phyloP scores from a whole-genome alignment of 2,797 vertebrate genomes.

The Mycteria americana region DNA sequence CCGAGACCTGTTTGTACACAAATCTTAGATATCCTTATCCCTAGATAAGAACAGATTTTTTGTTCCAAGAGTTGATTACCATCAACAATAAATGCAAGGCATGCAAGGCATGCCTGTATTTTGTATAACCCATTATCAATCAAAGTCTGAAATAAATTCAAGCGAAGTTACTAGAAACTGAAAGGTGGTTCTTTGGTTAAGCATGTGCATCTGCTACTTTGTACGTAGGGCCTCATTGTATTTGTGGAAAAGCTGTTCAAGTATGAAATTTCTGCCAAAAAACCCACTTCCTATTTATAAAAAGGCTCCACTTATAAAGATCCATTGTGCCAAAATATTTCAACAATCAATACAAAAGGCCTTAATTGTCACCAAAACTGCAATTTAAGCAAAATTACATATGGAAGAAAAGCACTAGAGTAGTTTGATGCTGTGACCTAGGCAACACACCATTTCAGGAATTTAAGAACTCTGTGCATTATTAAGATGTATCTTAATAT shows the following conservation, averaged over 20 bases:
- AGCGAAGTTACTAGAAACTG: background rate
- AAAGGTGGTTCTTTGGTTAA: slow-evolving; percentile 40
- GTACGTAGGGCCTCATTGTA: background rate
- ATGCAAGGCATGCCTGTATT: background rate
- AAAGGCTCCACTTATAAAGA: background rate
- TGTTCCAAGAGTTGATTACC: too few relatives aligned
- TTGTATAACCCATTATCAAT: background rate
- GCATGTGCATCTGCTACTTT: slow-evolving; percentile 3
- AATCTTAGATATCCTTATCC: background rate
- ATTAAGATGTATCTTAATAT: background rate
- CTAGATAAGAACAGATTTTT: background rate
- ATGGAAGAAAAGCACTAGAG: background rate
- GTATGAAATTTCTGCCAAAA: background rate
- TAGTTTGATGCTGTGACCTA: background rate
- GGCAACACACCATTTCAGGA: background rate
- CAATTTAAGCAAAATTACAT: background rate
- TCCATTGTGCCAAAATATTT: background rate
- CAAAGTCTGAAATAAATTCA: background rate
- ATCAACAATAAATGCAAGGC: background rate
- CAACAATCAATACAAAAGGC: background rate
- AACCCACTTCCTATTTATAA: background rate
- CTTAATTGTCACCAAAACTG: background rate
- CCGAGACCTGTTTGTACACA: background rate
- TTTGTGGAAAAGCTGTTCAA: background rate
- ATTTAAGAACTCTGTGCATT: background rate